phyloP scores from a whole-genome alignment of 2,797 vertebrate genomes.

The Chaetodon trifasciatus region DNA sequence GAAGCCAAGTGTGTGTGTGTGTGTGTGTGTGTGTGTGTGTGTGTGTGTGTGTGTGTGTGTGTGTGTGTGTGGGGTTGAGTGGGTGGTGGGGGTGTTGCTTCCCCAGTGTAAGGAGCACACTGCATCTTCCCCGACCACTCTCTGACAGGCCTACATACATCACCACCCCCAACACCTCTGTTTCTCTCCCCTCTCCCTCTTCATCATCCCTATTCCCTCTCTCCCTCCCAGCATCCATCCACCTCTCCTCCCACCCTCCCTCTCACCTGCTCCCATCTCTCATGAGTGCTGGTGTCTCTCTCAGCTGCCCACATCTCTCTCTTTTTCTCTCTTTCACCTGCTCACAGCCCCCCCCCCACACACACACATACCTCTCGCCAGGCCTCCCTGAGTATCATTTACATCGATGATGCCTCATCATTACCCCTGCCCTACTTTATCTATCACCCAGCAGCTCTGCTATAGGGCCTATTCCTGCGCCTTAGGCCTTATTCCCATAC shows the following conservation, averaged over 20 bases:
- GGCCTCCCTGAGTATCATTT: conserved; percentile 90
- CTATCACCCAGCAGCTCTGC: conserved; percentile 81
- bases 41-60: conserved; percentile 63
- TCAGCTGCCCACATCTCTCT: conserved; percentile 66
- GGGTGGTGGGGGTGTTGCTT: conserved; percentile 83
- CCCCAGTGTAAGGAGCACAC: conserved; percentile 85
- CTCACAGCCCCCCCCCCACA: conserved; percentile 61
- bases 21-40: conserved; percentile 62
- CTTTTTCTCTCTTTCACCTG: conserved; percentile 74
- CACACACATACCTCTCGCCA: conserved; percentile 76
- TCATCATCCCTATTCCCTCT: conserved; percentile 86
- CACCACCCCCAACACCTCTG: conserved; percentile 87
- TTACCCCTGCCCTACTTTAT: conserved; percentile 86
- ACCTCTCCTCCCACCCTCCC: conserved; percentile 69
- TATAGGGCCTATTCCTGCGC: conserved; percentile 59
- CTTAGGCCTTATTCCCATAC: conserved; percentile 59
- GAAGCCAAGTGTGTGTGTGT: conserved; percentile 72
- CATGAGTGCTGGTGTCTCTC: conserved; percentile 76
- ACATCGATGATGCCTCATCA: conserved; percentile 87
- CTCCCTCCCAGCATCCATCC: conserved; percentile 81
- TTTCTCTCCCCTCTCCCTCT: conserved; percentile 84
- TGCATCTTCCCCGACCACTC: conserved; percentile 87
- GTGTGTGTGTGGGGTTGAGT: conserved; percentile 69
- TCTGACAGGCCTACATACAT: conserved; percentile 89
- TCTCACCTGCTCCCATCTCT: conserved; percentile 78